These are phyloP conservation scores for Choristoneura fumiferana DNA, from an alignment of 1,140 invertebrate genomes.

Conservation along the genomic window DNA sequence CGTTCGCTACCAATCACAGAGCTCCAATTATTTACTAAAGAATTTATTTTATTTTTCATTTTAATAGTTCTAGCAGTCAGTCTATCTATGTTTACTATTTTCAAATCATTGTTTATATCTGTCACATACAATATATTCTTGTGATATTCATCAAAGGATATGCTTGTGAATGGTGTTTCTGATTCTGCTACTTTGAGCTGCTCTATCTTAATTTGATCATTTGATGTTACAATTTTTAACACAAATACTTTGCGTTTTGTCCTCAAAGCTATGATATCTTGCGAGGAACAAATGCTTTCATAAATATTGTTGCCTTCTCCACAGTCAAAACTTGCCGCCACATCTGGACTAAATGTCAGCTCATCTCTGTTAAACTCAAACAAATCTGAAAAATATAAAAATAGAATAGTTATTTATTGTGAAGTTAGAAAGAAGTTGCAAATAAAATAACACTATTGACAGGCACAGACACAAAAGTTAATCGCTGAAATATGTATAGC, in stretches of 20 bases:
- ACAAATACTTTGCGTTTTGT: slow-evolving; percentile 57
- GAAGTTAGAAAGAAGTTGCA: too few species aligned
- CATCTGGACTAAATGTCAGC: slow-evolving; percentile 32
- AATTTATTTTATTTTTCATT: slow-evolving; percentile 35
- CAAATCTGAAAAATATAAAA: slow-evolving; percentile 59
- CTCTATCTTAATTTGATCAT: slow-evolving; percentile 40
- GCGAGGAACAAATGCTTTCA: slow-evolving; percentile 50
- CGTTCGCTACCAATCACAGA: slow-evolving; percentile 47
- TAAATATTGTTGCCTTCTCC: slow-evolving; percentile 44
- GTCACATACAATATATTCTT: slow-evolving; percentile 63
- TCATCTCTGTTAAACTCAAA: slow-evolving; percentile 44
- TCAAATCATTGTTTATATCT: slow-evolving; percentile 48
- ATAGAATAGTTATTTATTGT: too few species aligned
- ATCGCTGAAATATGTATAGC: too few species aligned
- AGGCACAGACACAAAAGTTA: too few species aligned
- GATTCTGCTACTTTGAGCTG: slow-evolving; percentile 51
- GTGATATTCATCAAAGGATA: slow-evolving; percentile 62
- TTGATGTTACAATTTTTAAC: slow-evolving; percentile 37
- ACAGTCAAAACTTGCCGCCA: slow-evolving; percentile 44
- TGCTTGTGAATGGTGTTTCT: slow-evolving; percentile 51
- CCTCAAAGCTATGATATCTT: slow-evolving; percentile 52
- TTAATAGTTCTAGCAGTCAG: slow-evolving; percentile 48
- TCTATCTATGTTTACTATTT: slow-evolving; percentile 61
- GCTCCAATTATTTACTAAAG: slow-evolving; percentile 58
- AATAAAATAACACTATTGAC: too few species aligned